A percentile compares a stretch with the other conserved stretches of the same genome.
phyloP scores from a whole-genome alignment of 2,888 invertebrate genomes.

The Chrysolina oricalcia region DNA sequence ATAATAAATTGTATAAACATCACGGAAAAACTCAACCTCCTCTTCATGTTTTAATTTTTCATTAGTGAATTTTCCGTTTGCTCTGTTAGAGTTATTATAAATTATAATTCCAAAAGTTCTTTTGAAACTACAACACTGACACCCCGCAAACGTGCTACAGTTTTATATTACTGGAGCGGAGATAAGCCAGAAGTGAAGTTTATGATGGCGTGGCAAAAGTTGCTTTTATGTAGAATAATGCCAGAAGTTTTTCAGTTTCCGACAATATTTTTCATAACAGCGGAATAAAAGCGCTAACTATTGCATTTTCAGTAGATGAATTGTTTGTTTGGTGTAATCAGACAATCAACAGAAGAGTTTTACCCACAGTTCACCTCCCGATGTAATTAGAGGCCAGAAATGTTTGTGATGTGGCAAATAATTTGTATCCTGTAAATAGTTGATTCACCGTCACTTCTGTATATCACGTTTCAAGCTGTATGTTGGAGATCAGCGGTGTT shows the following conservation, averaged over 20 bases:
- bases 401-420: too few relatives aligned
- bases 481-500: too few relatives aligned
- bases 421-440: too few relatives aligned
- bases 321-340: neutral
- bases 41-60: neutral
- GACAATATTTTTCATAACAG: conserved; percentile 5
- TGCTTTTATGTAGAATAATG: conserved; percentile 38
- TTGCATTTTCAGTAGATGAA: neutral
- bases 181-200: conserved; percentile 39
- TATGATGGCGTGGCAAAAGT: conserved; percentile 40
- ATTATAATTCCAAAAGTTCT: neutral
- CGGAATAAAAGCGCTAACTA: conserved; percentile 22
- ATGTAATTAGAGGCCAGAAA: too few relatives aligned
- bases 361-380: too few relatives aligned
- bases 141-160: conserved; percentile 11
- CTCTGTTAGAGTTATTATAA: neutral
- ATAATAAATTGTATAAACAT: neutral
- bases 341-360: neutral
- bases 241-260: conserved; percentile 32
- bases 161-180: conserved; percentile 30
- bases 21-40: too few relatives aligned
- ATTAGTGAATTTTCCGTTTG: neutral
- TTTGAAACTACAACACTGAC: conserved; percentile 10
- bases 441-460: too few relatives aligned
- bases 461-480: too few relatives aligned